phyloP scores from a whole-genome alignment of 1,140 invertebrate genomes.

The Drosophila tropicalis region DNA sequence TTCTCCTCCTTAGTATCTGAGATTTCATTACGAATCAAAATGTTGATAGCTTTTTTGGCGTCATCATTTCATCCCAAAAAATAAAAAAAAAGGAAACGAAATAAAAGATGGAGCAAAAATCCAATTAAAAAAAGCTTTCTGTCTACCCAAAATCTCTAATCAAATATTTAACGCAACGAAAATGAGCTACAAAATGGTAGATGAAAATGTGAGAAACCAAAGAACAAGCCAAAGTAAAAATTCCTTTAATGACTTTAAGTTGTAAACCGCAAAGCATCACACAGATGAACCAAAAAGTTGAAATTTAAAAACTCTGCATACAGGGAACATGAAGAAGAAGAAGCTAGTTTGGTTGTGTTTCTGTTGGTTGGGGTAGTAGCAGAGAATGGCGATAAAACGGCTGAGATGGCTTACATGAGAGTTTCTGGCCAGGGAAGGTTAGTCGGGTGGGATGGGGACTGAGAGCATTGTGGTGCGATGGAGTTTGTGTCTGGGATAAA shows the following conservation, averaged over 20 bases:
- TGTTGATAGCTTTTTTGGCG: conserved; percentile 15
- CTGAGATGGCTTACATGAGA: conserved; percentile 57
- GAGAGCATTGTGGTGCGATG: no score
- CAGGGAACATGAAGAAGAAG: neutral
- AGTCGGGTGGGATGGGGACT: no score
- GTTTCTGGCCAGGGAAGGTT: conserved; percentile 10
- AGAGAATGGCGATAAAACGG: conserved; percentile 19
- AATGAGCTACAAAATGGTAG: conserved; percentile 63
- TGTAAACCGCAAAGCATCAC: conserved; percentile 69
- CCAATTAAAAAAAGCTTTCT: conserved; percentile 36
- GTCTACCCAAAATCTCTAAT: conserved; percentile 62
- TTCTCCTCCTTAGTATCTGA: neutral
- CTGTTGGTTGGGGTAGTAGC: neutral
- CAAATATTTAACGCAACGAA: conserved; percentile 69
- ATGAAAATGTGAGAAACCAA: conserved; percentile 36
- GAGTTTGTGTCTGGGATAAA: conserved; percentile 41
- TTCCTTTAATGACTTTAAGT: conserved; percentile 72
- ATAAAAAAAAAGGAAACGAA: neutral
- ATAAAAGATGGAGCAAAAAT: conserved; percentile 28
- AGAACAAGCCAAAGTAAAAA: conserved; percentile 30
- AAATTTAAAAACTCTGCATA: conserved; percentile 60
- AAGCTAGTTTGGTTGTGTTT: no score
- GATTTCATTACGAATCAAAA: conserved; percentile 18
- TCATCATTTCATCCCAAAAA: neutral
- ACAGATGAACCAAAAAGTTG: conserved; percentile 72